phyloP scores from a whole-genome alignment of 1,140 invertebrate species.

The Nephotettix cincticeps region DNA sequence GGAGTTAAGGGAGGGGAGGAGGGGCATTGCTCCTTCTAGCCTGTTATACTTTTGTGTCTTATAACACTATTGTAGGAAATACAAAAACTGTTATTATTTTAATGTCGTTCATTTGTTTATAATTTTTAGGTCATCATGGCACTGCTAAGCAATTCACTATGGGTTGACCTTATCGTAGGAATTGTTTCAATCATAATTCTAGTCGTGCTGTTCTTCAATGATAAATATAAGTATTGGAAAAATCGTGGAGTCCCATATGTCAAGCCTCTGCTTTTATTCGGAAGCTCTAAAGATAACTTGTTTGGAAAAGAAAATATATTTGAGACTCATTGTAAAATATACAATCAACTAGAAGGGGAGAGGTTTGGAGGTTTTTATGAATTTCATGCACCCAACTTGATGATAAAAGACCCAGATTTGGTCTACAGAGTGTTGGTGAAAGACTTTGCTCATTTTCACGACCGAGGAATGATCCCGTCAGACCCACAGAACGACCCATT shows the following conservation, averaged over 20 bases:
- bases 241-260: conserved; percentile 45
- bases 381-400: conserved; percentile 47
- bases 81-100: no score
- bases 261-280: conserved; percentile 44
- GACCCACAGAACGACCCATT: conserved; percentile 54
- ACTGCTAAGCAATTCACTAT: neutral
- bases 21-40: no score
- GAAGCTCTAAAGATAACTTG: conserved; percentile 36
- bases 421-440: conserved; percentile 54
- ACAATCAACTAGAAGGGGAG: conserved; percentile 24
- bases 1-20: no score
- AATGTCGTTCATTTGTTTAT: no score
- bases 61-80: no score
- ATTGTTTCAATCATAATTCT: neutral
- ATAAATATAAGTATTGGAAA: conserved; percentile 49
- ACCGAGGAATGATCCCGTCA: conserved; percentile 47
- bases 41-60: no score
- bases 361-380: conserved; percentile 41
- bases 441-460: conserved; percentile 56
- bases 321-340: conserved; percentile 24
- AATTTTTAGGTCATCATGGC: neutral
- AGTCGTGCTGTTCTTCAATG: conserved; percentile 33
- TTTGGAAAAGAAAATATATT: conserved; percentile 2
- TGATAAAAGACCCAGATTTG: conserved; percentile 56
- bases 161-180: neutral